Conservation (phyloP, 2,113 vertebrate species). For the Ondatra zibethicus region DNA sequence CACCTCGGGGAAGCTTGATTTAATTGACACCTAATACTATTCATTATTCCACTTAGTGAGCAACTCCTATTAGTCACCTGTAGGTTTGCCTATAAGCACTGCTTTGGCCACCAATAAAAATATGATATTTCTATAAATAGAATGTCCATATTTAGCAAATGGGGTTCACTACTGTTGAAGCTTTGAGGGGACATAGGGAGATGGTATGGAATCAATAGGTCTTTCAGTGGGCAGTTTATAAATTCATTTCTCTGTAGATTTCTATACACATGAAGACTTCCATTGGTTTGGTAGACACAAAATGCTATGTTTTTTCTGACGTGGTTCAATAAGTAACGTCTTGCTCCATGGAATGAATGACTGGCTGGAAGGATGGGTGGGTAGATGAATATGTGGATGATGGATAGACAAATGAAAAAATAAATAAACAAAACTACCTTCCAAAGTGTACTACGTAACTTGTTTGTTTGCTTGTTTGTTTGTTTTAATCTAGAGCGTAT, state of each 20-base stretch:
- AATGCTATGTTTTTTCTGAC: constrained; percentile 56
- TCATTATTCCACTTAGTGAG: constrained; percentile 99
- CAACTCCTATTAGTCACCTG: constrained; percentile 99
- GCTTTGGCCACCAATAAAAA: constrained; percentile 93
- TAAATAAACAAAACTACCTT: constrained; percentile 48
- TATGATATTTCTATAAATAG: constrained; percentile 95
- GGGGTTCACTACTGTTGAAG: constrained; percentile 82
- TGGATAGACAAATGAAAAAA: not conserved
- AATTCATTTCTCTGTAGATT: constrained; percentile 77
- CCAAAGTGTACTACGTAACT: constrained; percentile 35
- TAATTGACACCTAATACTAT: constrained; percentile 99
- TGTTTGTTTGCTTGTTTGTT: not conserved
- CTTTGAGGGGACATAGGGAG: constrained; percentile 56
- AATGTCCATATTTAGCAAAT: constrained; percentile 89
- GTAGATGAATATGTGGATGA: not conserved
- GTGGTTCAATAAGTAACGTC: constrained; percentile 48
- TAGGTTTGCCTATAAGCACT: constrained; percentile 92
- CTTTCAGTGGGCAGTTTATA: constrained; percentile 68
- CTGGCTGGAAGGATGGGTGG: not conserved
- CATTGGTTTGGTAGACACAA: constrained; percentile 61
- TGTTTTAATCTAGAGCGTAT: constrained; percentile 50
- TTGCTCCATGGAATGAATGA: constrained; percentile 28
- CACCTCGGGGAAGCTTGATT: constrained; percentile 97
- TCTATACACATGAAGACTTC: constrained; percentile 62
- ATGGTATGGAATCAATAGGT: constrained; percentile 78